A percentile compares a stretch with the other conserved stretches of the same genome.
phyloP scores from a whole-genome alignment of 2,113 vertebrate species.

The Kobus ellipsiprymnus region DNA sequence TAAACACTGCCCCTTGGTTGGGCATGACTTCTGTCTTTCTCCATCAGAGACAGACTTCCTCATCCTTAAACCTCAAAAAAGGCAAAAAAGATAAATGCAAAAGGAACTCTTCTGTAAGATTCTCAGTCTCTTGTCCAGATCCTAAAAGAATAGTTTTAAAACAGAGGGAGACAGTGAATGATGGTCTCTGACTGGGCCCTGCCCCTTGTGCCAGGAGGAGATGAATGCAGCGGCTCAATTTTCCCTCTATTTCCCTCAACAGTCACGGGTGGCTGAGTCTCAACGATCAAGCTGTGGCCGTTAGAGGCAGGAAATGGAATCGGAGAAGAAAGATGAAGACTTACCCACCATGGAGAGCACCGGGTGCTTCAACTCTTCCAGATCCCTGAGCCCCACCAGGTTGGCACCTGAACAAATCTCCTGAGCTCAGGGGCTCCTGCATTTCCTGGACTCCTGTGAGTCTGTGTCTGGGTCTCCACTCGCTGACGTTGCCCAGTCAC shows the following conservation, averaged over 20 bases:
- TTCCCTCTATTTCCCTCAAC: constrained; percentile 77
- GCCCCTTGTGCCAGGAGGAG: constrained; percentile 46
- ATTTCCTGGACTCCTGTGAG: background rate
- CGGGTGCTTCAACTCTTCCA: background rate
- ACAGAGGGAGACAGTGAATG: constrained; percentile 39
- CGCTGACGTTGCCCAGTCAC: background rate
- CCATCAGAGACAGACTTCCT: background rate
- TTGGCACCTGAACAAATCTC: constrained; percentile 21
- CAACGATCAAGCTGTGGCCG: constrained; percentile 70
- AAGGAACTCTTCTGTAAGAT: background rate
- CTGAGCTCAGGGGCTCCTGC: background rate
- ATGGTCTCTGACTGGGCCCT: constrained; percentile 27
- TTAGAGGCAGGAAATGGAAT: constrained; percentile 76
- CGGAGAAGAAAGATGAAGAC: constrained; percentile 41
- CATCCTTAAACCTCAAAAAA: background rate
- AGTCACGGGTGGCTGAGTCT: constrained; percentile 76
- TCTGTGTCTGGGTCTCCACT: background rate
- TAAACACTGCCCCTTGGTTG: background rate
- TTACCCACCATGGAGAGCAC: background rate
- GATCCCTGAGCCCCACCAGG: background rate
- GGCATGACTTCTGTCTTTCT: background rate
- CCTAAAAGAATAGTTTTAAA: background rate
- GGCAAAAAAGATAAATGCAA: background rate
- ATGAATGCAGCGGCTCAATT: constrained; percentile 30
- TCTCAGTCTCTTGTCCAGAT: background rate